phyloP scores from a whole-genome alignment of 1,140 invertebrate species.

The Wiebesia pumilae region DNA sequence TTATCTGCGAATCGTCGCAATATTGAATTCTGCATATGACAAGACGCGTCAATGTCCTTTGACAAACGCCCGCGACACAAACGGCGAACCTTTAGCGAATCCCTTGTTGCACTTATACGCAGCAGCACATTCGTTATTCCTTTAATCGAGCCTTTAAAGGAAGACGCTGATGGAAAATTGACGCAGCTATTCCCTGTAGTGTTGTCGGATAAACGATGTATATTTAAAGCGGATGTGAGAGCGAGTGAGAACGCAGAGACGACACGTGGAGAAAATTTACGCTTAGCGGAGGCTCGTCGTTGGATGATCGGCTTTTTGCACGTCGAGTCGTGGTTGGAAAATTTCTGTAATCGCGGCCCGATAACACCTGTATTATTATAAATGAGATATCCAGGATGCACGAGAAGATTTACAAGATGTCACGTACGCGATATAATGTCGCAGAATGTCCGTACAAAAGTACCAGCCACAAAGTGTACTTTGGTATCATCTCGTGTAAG shows the following conservation, averaged over 20 bases:
- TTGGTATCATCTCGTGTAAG: background rate
- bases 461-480: background rate
- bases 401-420: background rate
- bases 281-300: too few species aligned
- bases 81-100: too few species aligned
- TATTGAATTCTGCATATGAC: too few species aligned
- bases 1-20: background rate
- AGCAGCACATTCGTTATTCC: too few species aligned
- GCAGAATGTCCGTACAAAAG: background rate
- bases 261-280: background rate
- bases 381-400: background rate
- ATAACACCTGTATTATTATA: background rate
- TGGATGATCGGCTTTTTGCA: too few species aligned
- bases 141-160: too few species aligned
- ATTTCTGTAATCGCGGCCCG: background rate
- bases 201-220: background rate
- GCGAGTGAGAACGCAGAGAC: background rate
- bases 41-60: too few species aligned
- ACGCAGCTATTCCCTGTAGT: too few species aligned
- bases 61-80: too few species aligned
- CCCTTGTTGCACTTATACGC: too few species aligned
- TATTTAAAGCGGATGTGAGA: background rate
- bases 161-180: too few species aligned
- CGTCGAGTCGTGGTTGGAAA: background rate
- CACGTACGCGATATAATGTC: background rate